phyloP scores from a whole-genome alignment of 2,113 vertebrate species.

The Noctilio leporinus region DNA sequence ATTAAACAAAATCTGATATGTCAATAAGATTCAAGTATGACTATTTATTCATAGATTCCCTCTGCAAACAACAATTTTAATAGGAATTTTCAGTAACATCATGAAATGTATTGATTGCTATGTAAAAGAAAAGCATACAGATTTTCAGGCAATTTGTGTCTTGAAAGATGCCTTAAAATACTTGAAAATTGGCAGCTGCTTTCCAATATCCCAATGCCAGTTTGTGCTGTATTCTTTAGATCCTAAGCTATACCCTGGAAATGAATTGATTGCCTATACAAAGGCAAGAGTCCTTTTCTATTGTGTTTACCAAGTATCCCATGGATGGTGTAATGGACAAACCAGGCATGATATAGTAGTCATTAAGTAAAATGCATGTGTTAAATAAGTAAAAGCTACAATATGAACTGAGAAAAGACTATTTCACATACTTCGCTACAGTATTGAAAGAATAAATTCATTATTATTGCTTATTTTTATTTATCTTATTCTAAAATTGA shows the following conservation, averaged over 20 bases:
- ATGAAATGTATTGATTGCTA: constrained; percentile 31
- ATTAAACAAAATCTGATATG: background rate
- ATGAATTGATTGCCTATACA: background rate
- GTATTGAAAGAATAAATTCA: background rate
- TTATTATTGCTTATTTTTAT: background rate
- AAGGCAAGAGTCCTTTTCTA: background rate
- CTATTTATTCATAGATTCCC: constrained; percentile 8
- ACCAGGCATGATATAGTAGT: background rate
- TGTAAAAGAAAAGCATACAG: constrained; percentile 27
- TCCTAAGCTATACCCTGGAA: background rate
- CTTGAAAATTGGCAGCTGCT: constrained; percentile 17
- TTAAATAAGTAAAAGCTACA: background rate
- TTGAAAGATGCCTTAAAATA: constrained; percentile 26
- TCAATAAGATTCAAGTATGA: background rate
- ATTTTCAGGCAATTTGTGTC: constrained; percentile 42
- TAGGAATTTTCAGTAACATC: background rate
- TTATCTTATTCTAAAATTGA: background rate
- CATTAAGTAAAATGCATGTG: background rate
- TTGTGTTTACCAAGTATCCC: background rate
- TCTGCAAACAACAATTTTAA: background rate
- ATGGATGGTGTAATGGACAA: background rate
- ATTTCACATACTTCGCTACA: background rate
- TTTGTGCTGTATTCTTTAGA: background rate
- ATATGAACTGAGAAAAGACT: background rate
- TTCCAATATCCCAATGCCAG: background rate